A percentile compares a stretch with the other conserved stretches of the same genome.
Conservation (phyloP, 2,888 invertebrate species). For the Drosophila rellima region DNA sequence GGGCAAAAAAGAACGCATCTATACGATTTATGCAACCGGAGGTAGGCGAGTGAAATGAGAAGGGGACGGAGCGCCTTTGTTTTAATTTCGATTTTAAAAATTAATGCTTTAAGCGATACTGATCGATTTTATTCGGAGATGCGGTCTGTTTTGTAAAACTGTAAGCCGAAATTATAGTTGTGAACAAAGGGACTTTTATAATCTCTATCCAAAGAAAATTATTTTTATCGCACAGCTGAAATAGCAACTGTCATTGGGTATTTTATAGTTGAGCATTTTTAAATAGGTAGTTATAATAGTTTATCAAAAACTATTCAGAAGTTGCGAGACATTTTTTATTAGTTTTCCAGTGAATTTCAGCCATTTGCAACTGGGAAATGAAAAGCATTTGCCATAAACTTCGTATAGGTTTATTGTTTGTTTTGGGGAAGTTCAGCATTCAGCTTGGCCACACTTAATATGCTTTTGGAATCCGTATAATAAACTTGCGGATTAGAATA, state of each 20-base stretch:
- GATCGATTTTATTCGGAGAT: background rate
- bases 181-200: too few species aligned
- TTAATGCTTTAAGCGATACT: too few species aligned
- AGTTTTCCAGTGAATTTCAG: constrained; percentile 1
- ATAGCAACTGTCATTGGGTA: background rate
- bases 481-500: constrained; percentile 14
- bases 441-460: background rate
- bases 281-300: background rate
- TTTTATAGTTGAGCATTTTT: background rate
- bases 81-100: too few species aligned
- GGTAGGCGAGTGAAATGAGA: too few species aligned
- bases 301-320: background rate
- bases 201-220: background rate
- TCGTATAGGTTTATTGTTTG: constrained; percentile 9
- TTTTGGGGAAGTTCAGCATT: background rate
- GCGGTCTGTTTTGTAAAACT: too few species aligned
- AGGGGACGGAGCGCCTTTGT: too few species aligned
- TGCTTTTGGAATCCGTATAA: background rate
- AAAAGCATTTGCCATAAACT: constrained; percentile 3
- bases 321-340: background rate
- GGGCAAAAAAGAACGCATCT: too few species aligned
- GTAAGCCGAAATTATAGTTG: background rate
- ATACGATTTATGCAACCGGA: too few species aligned
- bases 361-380: background rate
- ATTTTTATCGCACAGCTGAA: too few species aligned